These are phyloP conservation scores for Saccopteryx bilineata DNA, from an alignment of 2,113 vertebrate species.

Conservation along the genomic window DNA sequence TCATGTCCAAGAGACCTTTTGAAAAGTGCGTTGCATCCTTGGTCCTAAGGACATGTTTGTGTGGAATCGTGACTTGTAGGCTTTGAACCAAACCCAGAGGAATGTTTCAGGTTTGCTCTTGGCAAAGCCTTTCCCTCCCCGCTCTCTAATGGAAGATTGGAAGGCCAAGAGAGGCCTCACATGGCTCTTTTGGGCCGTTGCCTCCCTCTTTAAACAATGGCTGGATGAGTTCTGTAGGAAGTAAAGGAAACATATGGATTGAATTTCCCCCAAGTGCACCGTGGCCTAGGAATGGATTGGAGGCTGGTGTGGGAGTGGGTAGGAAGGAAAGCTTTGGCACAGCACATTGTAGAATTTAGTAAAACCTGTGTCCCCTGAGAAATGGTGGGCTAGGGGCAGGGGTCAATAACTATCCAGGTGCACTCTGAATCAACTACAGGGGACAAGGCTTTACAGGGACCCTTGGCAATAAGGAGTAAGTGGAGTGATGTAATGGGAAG, in stretches of 20 bases:
- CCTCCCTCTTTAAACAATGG: conserved; percentile 80
- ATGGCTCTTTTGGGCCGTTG: conserved; percentile 79
- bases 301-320: not conserved
- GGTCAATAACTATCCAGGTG: conserved; percentile 57
- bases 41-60: conserved; percentile 45
- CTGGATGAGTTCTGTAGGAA: conserved; percentile 76
- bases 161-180: conserved; percentile 72
- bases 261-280: conserved; percentile 76
- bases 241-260: conserved; percentile 83
- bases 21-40: not conserved
- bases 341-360: not conserved
- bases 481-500: conserved; percentile 34
- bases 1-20: not conserved
- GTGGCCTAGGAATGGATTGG: conserved; percentile 51
- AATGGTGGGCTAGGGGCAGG: not conserved
- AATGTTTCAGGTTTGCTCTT: conserved; percentile 79
- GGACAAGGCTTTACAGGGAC: not conserved
- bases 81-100: conserved; percentile 70
- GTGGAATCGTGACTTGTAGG: conserved; percentile 59
- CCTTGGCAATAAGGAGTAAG: not conserved
- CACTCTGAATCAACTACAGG: not conserved
- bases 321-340: conserved; percentile 58
- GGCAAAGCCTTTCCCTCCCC: conserved; percentile 59
- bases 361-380: not conserved
- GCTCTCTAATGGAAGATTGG: conserved; percentile 62